phyloP scores from a whole-genome alignment of 2,113 vertebrate genomes.

The Grus americana region DNA sequence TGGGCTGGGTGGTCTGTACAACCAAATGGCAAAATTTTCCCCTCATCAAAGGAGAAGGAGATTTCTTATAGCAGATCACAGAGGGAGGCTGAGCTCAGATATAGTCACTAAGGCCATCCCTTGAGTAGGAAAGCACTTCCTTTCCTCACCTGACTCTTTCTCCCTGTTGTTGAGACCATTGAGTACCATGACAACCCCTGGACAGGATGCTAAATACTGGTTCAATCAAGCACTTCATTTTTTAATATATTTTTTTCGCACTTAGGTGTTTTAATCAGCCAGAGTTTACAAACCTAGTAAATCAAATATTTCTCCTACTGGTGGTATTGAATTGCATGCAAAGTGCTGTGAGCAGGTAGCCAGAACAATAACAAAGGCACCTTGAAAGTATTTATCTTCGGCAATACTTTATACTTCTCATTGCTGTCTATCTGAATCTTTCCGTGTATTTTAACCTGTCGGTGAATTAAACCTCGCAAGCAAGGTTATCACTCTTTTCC shows the following conservation, averaged over 20 bases:
- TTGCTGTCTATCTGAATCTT: neutral
- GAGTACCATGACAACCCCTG: neutral
- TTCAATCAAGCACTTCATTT: neutral
- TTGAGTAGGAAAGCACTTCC: neutral
- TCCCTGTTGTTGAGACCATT: neutral
- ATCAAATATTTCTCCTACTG: neutral
- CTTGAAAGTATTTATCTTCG: neutral
- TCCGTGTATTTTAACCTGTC: neutral
- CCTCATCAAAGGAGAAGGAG: neutral
- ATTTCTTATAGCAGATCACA: neutral
- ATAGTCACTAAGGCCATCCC: neutral
- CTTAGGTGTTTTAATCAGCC: neutral
- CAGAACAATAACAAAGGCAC: slow-evolving; percentile 24
- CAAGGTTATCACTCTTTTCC: neutral
- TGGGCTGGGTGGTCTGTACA: neutral
- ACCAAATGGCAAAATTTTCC: neutral
- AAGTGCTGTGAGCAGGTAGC: neutral
- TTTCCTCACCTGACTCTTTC: neutral
- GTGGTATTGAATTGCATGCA: neutral
- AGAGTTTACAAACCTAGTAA: neutral
- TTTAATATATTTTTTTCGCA: neutral
- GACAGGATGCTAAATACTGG: neutral
- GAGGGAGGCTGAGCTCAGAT: neutral
- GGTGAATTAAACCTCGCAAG: neutral
- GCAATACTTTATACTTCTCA: neutral